Evolutionary conservation across 2,113 vertebrate genomes (phyloP).

Genomic region (Sapayoa aenigma): DNA sequence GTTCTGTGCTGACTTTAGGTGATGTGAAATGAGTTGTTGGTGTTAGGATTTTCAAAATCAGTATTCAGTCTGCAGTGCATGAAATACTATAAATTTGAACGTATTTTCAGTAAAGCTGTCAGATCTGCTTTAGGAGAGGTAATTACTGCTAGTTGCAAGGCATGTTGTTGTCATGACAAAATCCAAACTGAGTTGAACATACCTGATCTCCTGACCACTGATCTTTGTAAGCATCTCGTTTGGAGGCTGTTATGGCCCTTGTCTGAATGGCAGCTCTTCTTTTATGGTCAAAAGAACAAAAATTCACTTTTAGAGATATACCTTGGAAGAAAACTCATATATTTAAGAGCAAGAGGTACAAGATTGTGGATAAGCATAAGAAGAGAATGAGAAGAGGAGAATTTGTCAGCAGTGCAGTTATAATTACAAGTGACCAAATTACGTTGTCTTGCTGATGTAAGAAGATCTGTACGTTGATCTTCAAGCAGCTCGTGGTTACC

Average conservation of each 20-base stretch:
- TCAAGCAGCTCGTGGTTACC: not conserved
- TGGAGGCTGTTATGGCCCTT: not conserved
- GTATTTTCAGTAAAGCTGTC: not conserved
- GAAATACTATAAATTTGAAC: not conserved
- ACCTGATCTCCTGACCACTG: not conserved
- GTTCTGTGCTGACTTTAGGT: not conserved
- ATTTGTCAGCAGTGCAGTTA: not conserved
- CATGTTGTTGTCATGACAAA: not conserved
- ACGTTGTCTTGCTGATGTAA: not conserved
- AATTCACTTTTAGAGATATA: not conserved
- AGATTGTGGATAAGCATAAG: not conserved
- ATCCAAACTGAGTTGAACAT: not conserved
- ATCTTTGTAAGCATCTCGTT: not conserved
- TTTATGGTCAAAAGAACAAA: not conserved
- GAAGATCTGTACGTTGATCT: not conserved
- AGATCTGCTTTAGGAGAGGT: not conserved
- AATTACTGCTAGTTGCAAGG: not conserved
- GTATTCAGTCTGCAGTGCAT: not conserved
- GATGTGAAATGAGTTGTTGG: not conserved
- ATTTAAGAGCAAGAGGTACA: not conserved
- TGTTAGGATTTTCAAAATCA: not conserved
- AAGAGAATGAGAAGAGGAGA: not conserved
- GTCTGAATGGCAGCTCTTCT: not conserved
- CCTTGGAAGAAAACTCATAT: not conserved
- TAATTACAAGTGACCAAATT: not conserved